Evolutionary conservation across 2,888 invertebrate species (phyloP), one percentile per base, ranked within the genome.

Genomic region (Chrysodeixis includens): DNA sequence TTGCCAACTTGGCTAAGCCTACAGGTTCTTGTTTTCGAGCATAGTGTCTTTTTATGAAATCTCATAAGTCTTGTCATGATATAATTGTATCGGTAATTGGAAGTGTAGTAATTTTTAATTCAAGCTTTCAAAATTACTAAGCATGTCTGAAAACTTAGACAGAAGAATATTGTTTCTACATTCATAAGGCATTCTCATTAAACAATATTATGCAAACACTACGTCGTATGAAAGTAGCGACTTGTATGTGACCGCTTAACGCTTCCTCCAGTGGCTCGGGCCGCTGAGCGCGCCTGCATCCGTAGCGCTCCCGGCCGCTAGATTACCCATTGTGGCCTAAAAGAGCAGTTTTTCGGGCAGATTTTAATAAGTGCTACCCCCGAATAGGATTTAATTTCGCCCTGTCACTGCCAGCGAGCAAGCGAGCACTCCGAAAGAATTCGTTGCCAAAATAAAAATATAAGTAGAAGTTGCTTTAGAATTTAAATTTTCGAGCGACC

Each of bases 341-440:
- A 88, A 90, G 88, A 89, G 89, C 88, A 91, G 87, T 91, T 92
- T 91, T 91, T 91, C 83, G 89, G 87, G 78, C 81, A 85, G 86
- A 87, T 89, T 92, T 91, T 92, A 92, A 92, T 92, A 92, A 91
- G 91, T 88, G 86, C 83, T 82, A 81, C 79, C 79, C 76, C 69
- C 81, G 81, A 88, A 88, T 85, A 83, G 83, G 86, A 88, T 91
- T 91, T 92, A 91, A 93, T 92, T 92, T 88, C 81, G 84, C 78
- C 80, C 88, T 91, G 93, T 92, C 92, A 89, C 84, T 71, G 85
- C 72, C 92, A 92, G 89, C 75, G 68, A 72, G 59, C 67, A 69
- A 69, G 70, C 70, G 59, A 62, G 74, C 70, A 63, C 74, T 76
- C 70, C 62, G 67, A 81, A 72, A 81, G 74, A 78, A 74, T 76